Evolutionary conservation across 2,888 invertebrate genomes (phyloP), one percentile per base, ranked within the genome.

Genomic region (Ichneumon xanthorius): DNA sequence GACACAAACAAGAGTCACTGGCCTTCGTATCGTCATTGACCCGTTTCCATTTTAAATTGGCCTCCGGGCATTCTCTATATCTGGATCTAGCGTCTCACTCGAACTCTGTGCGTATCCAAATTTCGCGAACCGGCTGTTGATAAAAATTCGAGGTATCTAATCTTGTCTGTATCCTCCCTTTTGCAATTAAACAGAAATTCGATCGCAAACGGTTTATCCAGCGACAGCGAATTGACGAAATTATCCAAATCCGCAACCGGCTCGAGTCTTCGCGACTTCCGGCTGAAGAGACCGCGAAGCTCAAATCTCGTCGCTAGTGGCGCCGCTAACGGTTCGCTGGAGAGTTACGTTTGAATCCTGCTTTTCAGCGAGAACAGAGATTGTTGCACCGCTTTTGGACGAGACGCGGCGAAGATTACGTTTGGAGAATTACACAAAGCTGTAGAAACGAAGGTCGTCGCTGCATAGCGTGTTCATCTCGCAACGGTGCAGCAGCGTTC

Each of bases 1-100:
- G 80, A 90, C 88, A 86, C 68, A 86, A 87, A 85, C 87, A 84
- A 87, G 86, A 88, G 89, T 88, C 87, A 88, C 87, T 89, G 87
- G 89, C 91, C 91, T 90, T 90, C 87, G 86, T 50, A 76, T 71
- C 86, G 91, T 91, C 92, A 92, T 90, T 93, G 92, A 92, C 93
- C 92, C 84, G 89, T 91, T 92, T 93, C 89, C 91, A 91, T 90
- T 88, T 87, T 82, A 63, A 90, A 91, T 90, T 86, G 87, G 83
- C 86, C 88, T 89, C 86, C 86, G 84, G 76, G 78, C 78, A 50
- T 55, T 67, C 61, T 55, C 79, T 81, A 87, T 86, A 87, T 86
- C 84, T 88, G 86, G 86, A 71, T 86, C 81, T 87, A 87, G 50
- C 72, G 61, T 80, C 45, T 78, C 55, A 33, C 86, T 58, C 58